phyloP scores from a whole-genome alignment of 2,113 vertebrate species.

The Rhabdomys dilectus region DNA sequence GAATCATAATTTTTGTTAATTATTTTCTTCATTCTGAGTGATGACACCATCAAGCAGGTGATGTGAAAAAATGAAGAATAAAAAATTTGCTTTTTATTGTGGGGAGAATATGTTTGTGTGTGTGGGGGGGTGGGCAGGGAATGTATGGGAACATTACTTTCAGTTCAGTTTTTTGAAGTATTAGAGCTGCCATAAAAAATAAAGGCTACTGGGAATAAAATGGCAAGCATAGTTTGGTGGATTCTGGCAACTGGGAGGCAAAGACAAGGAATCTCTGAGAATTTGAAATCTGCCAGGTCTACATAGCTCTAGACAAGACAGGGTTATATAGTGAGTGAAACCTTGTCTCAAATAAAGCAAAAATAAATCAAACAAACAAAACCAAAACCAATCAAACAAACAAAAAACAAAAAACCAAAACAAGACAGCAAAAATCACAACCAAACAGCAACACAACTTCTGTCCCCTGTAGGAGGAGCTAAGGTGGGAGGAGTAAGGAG shows the following conservation, averaged over 20 bases:
- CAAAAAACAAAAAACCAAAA: neutral
- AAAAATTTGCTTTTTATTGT: neutral
- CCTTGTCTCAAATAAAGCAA: neutral
- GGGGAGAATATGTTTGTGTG: fast-evolving
- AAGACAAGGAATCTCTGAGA: neutral
- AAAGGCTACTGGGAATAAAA: neutral
- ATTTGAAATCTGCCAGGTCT: neutral
- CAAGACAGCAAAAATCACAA: neutral
- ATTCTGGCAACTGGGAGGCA: neutral
- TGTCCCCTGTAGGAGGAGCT: neutral
- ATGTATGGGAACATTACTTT: neutral
- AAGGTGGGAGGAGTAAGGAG: too few species aligned
- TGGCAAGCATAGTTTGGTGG: neutral
- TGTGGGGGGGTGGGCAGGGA: neutral
- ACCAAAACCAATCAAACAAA: neutral
- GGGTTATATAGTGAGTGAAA: neutral
- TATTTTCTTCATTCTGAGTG: constrained; percentile 1
- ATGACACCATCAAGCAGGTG: neutral
- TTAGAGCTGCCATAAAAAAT: neutral
- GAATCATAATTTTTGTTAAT: neutral
- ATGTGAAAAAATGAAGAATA: constrained; percentile 4
- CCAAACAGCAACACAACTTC: neutral
- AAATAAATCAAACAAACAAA: neutral
- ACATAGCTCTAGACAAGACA: neutral
- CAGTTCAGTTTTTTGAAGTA: neutral